Conservation (phyloP, 2,888 invertebrate genomes). For the Euclidia mi region DNA sequence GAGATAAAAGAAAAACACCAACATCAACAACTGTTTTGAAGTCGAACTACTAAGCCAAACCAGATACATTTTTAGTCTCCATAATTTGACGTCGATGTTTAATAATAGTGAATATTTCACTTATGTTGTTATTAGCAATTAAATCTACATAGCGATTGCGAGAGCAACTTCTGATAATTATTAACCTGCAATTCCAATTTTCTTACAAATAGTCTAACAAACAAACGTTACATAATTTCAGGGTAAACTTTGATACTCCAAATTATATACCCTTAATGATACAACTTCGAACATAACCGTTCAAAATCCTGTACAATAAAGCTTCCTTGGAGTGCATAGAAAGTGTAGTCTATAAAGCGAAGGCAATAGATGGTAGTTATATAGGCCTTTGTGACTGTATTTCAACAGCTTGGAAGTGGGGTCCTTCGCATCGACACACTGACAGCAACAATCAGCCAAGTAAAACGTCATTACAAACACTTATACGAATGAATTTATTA, state of each 20-base stretch:
- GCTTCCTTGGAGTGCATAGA: slow-evolving; percentile 22
- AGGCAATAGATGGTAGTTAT: slow-evolving; percentile 38
- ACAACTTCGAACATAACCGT: neutral
- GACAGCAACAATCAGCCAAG: slow-evolving; percentile 83
- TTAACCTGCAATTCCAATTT: no score
- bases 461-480: slow-evolving; percentile 82
- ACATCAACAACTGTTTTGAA: no score
- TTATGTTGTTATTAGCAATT: no score
- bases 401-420: slow-evolving; percentile 49
- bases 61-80: no score
- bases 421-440: slow-evolving; percentile 68
- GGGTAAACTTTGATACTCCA: slow-evolving; percentile 3
- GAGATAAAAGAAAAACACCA: no score
- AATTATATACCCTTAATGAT: neutral
- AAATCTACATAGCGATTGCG: no score
- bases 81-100: no score
- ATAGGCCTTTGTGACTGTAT: slow-evolving; percentile 25
- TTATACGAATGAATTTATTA: slow-evolving; percentile 69
- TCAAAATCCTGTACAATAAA: neutral
- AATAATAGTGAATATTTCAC: no score
- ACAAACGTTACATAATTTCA: no score
- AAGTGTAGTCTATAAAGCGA: slow-evolving; percentile 11
- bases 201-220: no score
- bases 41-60: no score
- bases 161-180: no score